These are phyloP conservation scores for Ctena decussata DNA, from an alignment of 2,888 invertebrate genomes.

Conservation along the genomic window DNA sequence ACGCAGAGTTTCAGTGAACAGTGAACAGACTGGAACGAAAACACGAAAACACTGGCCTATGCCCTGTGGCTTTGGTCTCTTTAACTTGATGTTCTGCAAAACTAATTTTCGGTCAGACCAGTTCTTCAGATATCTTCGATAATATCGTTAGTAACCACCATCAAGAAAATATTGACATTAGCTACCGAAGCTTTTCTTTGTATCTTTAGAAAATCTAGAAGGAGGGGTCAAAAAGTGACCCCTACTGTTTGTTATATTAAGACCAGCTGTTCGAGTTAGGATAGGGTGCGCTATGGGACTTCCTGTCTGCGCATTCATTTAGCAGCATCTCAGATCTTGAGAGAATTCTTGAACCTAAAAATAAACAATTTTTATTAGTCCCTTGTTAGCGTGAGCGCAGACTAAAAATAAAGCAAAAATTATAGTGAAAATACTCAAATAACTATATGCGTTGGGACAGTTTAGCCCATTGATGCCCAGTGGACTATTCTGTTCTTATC, in stretches of 20 bases:
- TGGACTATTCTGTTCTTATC: no score
- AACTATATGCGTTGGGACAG: no score
- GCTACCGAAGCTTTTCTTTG: not conserved
- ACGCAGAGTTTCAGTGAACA: no score
- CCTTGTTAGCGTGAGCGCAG: no score
- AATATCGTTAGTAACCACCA: not conserved
- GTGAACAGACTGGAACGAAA: no score
- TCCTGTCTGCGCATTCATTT: slow-evolving; percentile 38
- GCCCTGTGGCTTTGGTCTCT: no score
- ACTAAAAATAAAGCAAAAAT: no score
- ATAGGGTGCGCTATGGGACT: slow-evolving; percentile 11
- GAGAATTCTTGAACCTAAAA: slow-evolving; percentile 27
- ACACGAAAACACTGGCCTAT: no score
- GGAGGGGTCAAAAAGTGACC: slow-evolving; percentile 20
- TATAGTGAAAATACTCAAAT: no score
- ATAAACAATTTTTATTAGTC: slow-evolving; percentile 33
- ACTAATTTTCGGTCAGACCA: not conserved
- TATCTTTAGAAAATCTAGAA: not conserved
- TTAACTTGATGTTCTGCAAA: no score
- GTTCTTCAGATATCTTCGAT: not conserved
- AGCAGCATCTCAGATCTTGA: not conserved
- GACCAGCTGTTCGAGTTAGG: slow-evolving; percentile 40
- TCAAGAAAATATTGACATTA: slow-evolving; percentile 5
- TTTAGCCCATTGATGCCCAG: no score
- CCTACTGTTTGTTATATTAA: slow-evolving; percentile 31